These are phyloP conservation scores for Habrosyne pyritoides DNA, from an alignment of 2,888 invertebrate species.

Conservation along the genomic window DNA sequence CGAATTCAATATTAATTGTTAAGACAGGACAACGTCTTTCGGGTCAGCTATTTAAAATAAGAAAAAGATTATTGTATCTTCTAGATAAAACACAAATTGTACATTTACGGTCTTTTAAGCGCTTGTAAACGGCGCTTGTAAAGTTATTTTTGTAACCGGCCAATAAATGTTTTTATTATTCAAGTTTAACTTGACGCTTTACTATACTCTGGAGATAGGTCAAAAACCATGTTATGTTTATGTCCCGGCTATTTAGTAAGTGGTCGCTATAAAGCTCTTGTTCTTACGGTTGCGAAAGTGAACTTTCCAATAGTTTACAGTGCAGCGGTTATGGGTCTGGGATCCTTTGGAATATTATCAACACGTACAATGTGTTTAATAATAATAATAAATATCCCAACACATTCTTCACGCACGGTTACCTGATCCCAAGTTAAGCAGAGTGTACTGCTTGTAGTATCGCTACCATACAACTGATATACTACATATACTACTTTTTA, in stretches of 20 bases:
- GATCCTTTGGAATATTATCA: neutral
- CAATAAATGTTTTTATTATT: neutral
- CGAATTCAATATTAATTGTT: too few species aligned
- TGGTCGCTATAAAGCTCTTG: neutral
- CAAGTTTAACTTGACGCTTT: neutral
- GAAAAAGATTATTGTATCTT: too few species aligned
- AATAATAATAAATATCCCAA: too few species aligned
- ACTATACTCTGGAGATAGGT: neutral
- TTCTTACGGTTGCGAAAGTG: neutral
- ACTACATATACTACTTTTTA: too few species aligned
- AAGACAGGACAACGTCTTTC: too few species aligned
- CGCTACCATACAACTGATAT: too few species aligned
- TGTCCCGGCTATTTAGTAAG: neutral
- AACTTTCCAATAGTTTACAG: neutral
- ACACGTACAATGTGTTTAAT: too few species aligned
- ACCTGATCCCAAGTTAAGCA: too few species aligned
- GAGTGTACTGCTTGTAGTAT: too few species aligned
- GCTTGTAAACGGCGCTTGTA: conserved; percentile 2
- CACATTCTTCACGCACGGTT: too few species aligned
- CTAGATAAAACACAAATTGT: conserved; percentile 2
- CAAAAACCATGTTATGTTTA: neutral
- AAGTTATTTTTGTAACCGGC: neutral
- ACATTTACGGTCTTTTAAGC: neutral
- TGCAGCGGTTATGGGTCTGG: neutral
- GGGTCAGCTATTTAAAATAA: too few species aligned